Percentiles rank a stretch among this genome's conserved stretches.
phyloP scores from a whole-genome alignment of 2,797 vertebrate species.

The Huso huso region DNA sequence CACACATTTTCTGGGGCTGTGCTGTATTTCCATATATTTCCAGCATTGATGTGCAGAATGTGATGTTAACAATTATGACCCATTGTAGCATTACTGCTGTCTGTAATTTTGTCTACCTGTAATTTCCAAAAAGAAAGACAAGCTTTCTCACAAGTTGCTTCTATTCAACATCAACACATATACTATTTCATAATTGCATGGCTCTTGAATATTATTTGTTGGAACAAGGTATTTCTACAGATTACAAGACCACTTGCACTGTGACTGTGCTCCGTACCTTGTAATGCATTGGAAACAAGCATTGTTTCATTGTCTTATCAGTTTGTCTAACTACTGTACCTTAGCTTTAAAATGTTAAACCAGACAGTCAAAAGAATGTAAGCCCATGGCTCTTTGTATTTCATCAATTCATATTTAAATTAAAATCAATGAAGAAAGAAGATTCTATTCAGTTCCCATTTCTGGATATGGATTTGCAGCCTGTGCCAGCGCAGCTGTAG shows the following conservation, averaged over 20 bases:
- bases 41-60: no score
- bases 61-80: no score
- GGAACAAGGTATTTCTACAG: not conserved
- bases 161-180: no score
- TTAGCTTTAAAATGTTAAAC: not conserved
- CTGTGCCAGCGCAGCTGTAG: slow-evolving; percentile 31
- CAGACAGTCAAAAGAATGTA: not conserved
- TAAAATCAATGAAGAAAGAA: slow-evolving; percentile 48
- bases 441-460: slow-evolving; percentile 35
- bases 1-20: no score
- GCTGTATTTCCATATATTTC: no score
- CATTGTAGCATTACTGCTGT: no score
- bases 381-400: slow-evolving; percentile 9
- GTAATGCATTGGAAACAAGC: not conserved
- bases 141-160: no score
- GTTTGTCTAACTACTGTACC: not conserved
- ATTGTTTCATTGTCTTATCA: not conserved
- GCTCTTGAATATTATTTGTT: no score
- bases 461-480: slow-evolving; percentile 40
- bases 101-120: no score
- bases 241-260: not conserved
- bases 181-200: no score
- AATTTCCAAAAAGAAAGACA: no score
- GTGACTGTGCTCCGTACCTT: not conserved
- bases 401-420: slow-evolving; percentile 40